Evolutionary conservation across 2,888 invertebrate species (phyloP), one percentile per base, ranked within the genome.

Genomic region (Ormyrus pomaceus): DNA sequence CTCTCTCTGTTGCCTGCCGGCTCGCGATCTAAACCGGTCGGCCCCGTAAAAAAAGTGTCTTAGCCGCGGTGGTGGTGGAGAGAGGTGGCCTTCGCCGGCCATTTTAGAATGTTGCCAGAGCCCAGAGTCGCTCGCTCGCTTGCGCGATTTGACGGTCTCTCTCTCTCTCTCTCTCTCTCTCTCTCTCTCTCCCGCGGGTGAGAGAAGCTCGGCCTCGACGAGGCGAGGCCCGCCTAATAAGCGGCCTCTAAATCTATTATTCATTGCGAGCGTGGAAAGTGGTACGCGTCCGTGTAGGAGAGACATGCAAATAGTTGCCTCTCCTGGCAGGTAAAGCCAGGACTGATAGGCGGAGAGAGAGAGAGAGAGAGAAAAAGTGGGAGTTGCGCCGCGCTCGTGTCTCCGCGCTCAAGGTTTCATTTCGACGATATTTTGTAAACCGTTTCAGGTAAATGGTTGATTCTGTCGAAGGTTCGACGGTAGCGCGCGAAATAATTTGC

Each of bases 21-120:
- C 83, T 85, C 84, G 62, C 82, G 86, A 87, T 89, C 88, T 88
- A 89, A 89, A 89, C 89, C 89, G 89, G 90, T 90, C 88, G 89
- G 2, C 65, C 59, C 55, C 56, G n/a, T 6, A 8, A 53, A 68
- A 76, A 68, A 76, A 71, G 50, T 65, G 11, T 56, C 55, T 45
- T 19, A 19, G 50, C 11, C 61, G 50, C 55, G 46, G 46, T 73
- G 11, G 34, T 19, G 6, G 48, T 13, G 10, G 66, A 82, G 82
- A 71, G 71, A 70, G 48, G 66, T 64, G 76, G 80, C 79, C 74
- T 70, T 70, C 74, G 65, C n/a, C 74, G 69, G 82, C 82, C 82
- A 82, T 82, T 82, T 82, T 82, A 82, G 82, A 82, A 82, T 79
- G 82, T 80, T 58, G 51, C 61, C 19, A 19, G 19, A 56, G 56